Conservation (phyloP, 1,140 invertebrate genomes). For the Pseudoatta argentina region DNA sequence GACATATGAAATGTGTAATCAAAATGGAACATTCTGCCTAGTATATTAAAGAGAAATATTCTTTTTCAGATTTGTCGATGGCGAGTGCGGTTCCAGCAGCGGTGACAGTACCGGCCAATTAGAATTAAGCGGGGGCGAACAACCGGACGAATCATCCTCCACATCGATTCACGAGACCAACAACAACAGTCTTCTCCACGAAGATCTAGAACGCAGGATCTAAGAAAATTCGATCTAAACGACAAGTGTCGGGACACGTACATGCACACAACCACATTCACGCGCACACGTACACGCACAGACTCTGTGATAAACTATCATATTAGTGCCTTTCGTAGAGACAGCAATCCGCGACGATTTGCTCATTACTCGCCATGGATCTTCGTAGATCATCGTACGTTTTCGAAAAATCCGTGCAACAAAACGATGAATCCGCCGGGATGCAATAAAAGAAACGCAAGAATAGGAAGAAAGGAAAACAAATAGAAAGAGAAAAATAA, state of each 20-base stretch:
- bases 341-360: conserved; percentile 47
- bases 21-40: not conserved
- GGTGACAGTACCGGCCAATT: conserved; percentile 85
- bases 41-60: not conserved
- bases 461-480: not conserved
- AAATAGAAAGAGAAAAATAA: not conserved
- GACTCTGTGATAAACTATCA: conserved; percentile 62
- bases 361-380: conserved; percentile 51
- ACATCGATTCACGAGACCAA: conserved; percentile 85
- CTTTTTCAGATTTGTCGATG: conserved; percentile 83
- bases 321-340: conserved; percentile 55
- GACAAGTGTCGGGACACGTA: conserved; percentile 33
- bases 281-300: conserved; percentile 10
- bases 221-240: conserved; percentile 50
- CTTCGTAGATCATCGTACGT: conserved; percentile 33
- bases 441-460: not conserved
- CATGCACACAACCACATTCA: not conserved
- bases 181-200: conserved; percentile 85
- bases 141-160: conserved; percentile 84
- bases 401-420: conserved; percentile 1
- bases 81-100: conserved; percentile 85
- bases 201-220: conserved; percentile 85
- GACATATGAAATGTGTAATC: not conserved
- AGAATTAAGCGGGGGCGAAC: conserved; percentile 84
- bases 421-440: not conserved